Evolutionary conservation across 2,888 invertebrate species (phyloP).

Genomic region (Tiliacea citrago): DNA sequence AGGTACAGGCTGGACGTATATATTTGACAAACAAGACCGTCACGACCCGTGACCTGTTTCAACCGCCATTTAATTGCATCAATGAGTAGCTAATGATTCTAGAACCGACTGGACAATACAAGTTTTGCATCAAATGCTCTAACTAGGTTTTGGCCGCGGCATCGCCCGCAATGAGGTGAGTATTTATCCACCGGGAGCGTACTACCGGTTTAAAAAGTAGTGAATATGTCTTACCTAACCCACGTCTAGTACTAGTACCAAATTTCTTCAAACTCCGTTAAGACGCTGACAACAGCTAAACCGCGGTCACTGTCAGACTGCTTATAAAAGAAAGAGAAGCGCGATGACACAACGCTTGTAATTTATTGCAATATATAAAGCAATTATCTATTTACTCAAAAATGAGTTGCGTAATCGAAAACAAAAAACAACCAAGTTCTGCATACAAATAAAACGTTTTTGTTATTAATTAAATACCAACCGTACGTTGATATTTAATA

Average conservation of each 20-base stretch:
- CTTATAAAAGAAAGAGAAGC: too few relatives aligned
- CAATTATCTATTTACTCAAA: too few relatives aligned
- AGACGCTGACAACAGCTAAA: too few relatives aligned
- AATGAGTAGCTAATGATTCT: constrained; percentile 9
- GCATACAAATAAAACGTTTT: too few relatives aligned
- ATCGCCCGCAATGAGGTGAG: not conserved
- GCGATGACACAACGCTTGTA: too few relatives aligned
- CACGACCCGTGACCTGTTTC: constrained; percentile 1
- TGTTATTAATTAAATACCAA: too few relatives aligned
- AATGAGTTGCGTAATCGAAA: too few relatives aligned
- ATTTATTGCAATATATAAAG: too few relatives aligned
- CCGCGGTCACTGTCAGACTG: too few relatives aligned
- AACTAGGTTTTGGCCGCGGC: too few relatives aligned
- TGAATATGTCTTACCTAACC: not conserved
- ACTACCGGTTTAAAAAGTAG: not conserved
- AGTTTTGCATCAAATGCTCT: not conserved
- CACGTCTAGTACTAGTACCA: not conserved
- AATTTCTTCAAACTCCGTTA: not conserved
- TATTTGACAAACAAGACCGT: constrained; percentile 24
- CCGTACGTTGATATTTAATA: too few relatives aligned
- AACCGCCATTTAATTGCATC: constrained; percentile 31
- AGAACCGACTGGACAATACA: not conserved
- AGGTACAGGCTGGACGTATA: not conserved
- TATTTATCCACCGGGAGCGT: not conserved
- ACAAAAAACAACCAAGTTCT: too few relatives aligned